Base-by-base conservation (phyloP, 2,888 invertebrate species). In the Tipula confusa region DNA sequence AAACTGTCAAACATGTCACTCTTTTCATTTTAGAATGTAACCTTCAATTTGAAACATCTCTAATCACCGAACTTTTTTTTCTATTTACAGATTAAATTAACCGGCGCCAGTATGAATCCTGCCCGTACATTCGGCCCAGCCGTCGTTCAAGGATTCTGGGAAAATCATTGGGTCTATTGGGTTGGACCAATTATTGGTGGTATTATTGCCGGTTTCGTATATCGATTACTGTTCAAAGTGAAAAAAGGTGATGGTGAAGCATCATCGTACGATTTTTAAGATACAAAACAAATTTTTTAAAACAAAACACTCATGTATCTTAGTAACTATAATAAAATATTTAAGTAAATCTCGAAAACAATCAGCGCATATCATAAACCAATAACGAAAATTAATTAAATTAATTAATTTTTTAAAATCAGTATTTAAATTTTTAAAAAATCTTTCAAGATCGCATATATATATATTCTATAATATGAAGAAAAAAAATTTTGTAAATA, bases 41-140 rank as follows among this genome's bases (percentile, higher is more conserved):
- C n/a, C n/a, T n/a, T n/a, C n/a, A n/a, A n/a, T n/a, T n/a, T n/a
- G n/a, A n/a, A n/a, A n/a, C n/a, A n/a, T n/a, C n/a, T n/a, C n/a
- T n/a, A n/a, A n/a, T n/a, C n/a, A n/a, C n/a, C n/a, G n/a, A n/a
- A n/a, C n/a, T 48, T 82, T 83, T 0, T 84, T 48, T 81, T 31
- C 7, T 28, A 64, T 64, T 29, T 31, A 29, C 13, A 94, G 94
- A 94, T 97, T 87, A 94, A 95, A 86, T 92, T 92, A 87, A 95
- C 96, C 18, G 96, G 97, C 18, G 93, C 96, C 84, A 96, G 97
- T 89, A 97, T 97, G 97, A 97, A 97, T 90, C 97, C 97, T 0
- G 97, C 97, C 0, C 92, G 97, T 85, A 95, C 95, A 83, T 94
- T 97, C 87, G 97, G 97, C 28, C 95, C 96, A 0, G 96, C 97